These are phyloP conservation scores for Caenorhabditis virilis DNA, from an alignment of 2,888 invertebrate genomes.

Conservation along the genomic window DNA sequence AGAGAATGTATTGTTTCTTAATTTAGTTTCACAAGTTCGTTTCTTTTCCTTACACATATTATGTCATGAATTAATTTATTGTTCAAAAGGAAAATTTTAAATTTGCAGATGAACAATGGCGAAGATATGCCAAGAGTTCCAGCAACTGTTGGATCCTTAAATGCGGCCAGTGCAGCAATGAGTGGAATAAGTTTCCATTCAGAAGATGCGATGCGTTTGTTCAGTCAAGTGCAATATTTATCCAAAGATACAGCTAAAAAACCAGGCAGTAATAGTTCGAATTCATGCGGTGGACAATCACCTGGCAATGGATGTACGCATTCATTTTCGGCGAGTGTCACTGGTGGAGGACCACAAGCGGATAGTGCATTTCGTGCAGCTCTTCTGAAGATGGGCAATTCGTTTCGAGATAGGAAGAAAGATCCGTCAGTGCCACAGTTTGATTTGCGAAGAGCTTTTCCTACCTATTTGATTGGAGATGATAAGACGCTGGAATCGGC, in stretches of 20 bases:
- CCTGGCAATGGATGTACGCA: background rate
- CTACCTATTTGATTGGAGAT: background rate
- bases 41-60: too few relatives aligned
- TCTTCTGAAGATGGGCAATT: conserved; percentile 15
- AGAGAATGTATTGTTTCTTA: too few relatives aligned
- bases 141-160: conserved; percentile 27
- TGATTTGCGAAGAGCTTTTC: background rate
- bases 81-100: background rate
- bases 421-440: background rate
- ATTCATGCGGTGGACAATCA: too few relatives aligned
- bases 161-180: conserved; percentile 31
- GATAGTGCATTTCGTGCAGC: conserved; percentile 19
- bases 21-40: too few relatives aligned
- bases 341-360: too few relatives aligned
- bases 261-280: background rate
- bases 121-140: conserved; percentile 33
- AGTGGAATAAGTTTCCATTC: conserved; percentile 25
- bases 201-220: conserved; percentile 9
- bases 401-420: conserved; percentile 9
- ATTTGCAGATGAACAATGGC: conserved; percentile 37
- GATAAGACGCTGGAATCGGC: too few relatives aligned
- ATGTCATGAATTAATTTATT: background rate
- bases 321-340: too few relatives aligned
- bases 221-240: conserved; percentile 1
- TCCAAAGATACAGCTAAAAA: background rate